Evolutionary conservation across 2,113 vertebrate genomes (phyloP).

Genomic region (Jaculus jaculus): DNA sequence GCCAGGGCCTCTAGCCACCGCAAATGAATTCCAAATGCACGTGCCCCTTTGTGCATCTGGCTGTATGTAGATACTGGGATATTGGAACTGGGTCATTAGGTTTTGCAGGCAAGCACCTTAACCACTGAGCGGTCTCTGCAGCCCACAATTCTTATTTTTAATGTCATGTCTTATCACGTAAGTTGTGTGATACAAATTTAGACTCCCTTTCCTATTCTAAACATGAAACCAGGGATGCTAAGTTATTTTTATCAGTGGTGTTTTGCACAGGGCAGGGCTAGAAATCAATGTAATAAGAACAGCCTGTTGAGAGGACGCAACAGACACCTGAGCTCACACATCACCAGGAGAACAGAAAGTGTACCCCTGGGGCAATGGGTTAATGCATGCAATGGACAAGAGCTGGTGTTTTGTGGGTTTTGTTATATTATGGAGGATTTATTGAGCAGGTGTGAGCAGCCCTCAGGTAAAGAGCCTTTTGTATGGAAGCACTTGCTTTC

Average conservation of each 20-base stretch:
- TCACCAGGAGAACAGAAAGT: conserved; percentile 32
- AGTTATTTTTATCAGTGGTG: conserved; percentile 41
- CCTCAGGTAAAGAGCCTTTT: conserved; percentile 48
- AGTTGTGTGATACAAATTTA: conserved; percentile 17
- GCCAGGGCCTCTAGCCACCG: too few relatives aligned
- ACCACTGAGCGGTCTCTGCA: too few relatives aligned
- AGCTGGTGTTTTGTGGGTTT: conserved; percentile 44
- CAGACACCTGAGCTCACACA: neutral
- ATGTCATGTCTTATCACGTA: neutral
- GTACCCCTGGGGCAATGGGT: conserved; percentile 36
- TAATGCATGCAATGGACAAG: conserved; percentile 18
- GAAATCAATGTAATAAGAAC: neutral
- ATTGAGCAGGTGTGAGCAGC: conserved; percentile 3
- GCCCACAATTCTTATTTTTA: neutral
- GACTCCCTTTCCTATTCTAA: neutral
- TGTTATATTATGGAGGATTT: neutral
- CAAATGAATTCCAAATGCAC: too few relatives aligned
- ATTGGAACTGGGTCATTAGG: too few relatives aligned
- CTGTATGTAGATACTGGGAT: too few relatives aligned
- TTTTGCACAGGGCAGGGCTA: neutral
- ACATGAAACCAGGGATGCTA: neutral
- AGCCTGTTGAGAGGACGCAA: neutral
- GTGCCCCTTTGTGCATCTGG: too few relatives aligned
- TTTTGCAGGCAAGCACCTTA: too few relatives aligned
- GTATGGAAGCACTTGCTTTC: conserved; percentile 51